Conservation (phyloP, 35 echinoderm and acorn worm species). For the Ophioderma brevispina region DNA sequence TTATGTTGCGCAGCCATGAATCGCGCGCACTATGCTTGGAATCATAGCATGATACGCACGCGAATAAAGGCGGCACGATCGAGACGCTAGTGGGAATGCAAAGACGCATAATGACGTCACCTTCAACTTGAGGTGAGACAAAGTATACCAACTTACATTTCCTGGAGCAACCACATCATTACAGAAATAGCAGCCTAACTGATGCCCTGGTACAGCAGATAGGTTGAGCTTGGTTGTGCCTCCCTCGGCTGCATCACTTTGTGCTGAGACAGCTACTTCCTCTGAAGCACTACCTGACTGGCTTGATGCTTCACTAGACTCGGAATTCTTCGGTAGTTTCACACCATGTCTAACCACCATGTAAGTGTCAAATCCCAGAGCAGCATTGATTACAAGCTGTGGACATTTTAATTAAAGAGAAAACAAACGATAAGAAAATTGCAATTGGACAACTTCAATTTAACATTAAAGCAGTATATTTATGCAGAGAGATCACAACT, state of each 20-base stretch:
- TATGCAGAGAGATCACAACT: too few relatives aligned
- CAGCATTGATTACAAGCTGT: slow-evolving; percentile 97
- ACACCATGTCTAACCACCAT: slow-evolving; percentile 92
- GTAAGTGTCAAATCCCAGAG: slow-evolving; percentile 95
- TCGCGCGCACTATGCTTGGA: too few relatives aligned
- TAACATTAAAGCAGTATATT: too few relatives aligned
- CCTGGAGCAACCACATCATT: slow-evolving; percentile 98
- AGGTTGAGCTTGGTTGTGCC: not conserved
- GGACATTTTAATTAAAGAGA: too few relatives aligned
- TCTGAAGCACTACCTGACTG: not conserved
- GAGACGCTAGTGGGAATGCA: too few relatives aligned
- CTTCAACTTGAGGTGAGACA: too few relatives aligned
- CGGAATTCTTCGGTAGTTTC: slow-evolving; percentile 47
- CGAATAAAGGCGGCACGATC: too few relatives aligned
- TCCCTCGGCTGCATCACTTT: not conserved
- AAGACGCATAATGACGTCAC: too few relatives aligned
- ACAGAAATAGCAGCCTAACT: slow-evolving; percentile 96
- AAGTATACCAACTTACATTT: slow-evolving; percentile 70
- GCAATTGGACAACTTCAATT: too few relatives aligned
- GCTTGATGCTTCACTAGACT: not conserved
- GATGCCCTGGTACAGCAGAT: slow-evolving; percentile 69
- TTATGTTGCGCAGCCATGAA: too few relatives aligned
- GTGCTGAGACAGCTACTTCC: not conserved
- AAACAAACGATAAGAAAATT: too few relatives aligned
- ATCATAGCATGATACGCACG: too few relatives aligned